These are phyloP conservation scores for Thymallus thymallus DNA, from an alignment of 2,113 vertebrate species.

Conservation along the genomic window DNA sequence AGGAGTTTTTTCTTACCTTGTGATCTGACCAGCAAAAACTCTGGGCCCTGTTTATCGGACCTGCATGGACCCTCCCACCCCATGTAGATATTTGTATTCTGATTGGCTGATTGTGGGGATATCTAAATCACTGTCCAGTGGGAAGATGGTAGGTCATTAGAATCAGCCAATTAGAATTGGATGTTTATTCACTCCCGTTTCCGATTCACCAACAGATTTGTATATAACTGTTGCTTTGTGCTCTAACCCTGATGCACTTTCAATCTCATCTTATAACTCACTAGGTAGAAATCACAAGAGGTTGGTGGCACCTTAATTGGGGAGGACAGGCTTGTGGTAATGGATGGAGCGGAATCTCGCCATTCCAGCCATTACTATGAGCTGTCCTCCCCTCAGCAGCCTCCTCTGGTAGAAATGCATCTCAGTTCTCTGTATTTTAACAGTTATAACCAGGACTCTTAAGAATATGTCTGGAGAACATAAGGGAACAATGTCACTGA, in stretches of 20 bases:
- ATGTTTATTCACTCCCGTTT: conserved; percentile 24
- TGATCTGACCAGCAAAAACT: too few relatives aligned
- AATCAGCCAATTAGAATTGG: conserved; percentile 76
- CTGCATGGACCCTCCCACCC: conserved; percentile 14
- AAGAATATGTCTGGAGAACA: background rate
- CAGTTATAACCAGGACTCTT: too few relatives aligned
- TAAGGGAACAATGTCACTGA: background rate
- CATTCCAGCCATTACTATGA: too few relatives aligned
- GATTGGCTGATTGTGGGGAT: conserved; percentile 79
- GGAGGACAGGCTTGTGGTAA: too few relatives aligned
- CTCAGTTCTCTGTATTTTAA: too few relatives aligned
- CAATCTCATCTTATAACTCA: background rate
- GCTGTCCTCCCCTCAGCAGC: background rate
- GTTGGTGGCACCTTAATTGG: too few relatives aligned
- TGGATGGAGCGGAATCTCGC: too few relatives aligned
- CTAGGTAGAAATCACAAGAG: background rate
- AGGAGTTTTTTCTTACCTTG: background rate
- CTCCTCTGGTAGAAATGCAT: background rate
- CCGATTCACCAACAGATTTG: conserved; percentile 41
- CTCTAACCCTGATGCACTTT: conserved; percentile 1
- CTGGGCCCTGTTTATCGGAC: conserved; percentile 14
- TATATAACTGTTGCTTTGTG: conserved; percentile 9
- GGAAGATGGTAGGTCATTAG: conserved; percentile 44
- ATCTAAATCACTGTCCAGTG: conserved; percentile 41
- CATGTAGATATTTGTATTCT: conserved; percentile 62